Evolutionary conservation across 23 tunicate genomes (phyloP).

Genomic region (Aplidium turbinatum): DNA sequence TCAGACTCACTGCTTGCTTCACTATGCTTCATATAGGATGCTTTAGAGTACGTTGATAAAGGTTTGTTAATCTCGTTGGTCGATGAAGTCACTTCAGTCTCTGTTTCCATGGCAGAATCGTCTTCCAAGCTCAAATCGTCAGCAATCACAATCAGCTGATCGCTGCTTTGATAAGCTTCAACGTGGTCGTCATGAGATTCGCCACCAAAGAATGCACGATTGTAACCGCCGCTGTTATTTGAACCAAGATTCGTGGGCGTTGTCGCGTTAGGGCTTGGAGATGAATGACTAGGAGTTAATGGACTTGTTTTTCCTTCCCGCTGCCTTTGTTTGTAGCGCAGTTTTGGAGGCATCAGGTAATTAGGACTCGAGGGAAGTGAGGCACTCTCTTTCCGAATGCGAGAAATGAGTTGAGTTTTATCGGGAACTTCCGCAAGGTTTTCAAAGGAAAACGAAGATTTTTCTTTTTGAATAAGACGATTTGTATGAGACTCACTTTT

Average conservation of each 20-base stretch:
- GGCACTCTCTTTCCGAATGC: constrained; percentile 15
- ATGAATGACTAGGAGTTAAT: neutral
- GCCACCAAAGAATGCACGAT: neutral
- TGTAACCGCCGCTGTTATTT: neutral
- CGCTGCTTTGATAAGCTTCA: constrained; percentile 63
- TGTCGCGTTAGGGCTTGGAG: neutral
- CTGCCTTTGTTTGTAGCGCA: constrained; percentile 62
- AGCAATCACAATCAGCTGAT: constrained; percentile 59
- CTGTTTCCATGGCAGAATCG: constrained; percentile 22
- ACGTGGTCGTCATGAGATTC: constrained; percentile 19
- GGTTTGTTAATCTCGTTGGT: neutral
- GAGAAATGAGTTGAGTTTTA: neutral
- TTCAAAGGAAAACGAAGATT: constrained; percentile 10
- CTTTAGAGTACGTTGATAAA: too few relatives aligned
- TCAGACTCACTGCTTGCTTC: neutral
- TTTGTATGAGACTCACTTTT: constrained; percentile 29
- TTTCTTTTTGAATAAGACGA: neutral
- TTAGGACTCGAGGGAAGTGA: constrained; percentile 80
- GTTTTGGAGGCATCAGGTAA: constrained; percentile 81
- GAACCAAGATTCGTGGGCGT: neutral
- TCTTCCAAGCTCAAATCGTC: constrained; percentile 9
- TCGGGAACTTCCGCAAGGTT: neutral
- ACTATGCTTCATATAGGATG: neutral
- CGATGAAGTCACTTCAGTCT: neutral
- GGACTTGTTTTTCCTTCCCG: constrained; percentile 23